These are phyloP conservation scores for Betta splendens DNA, from an alignment of 2,797 vertebrate species.

Conservation along the genomic window DNA sequence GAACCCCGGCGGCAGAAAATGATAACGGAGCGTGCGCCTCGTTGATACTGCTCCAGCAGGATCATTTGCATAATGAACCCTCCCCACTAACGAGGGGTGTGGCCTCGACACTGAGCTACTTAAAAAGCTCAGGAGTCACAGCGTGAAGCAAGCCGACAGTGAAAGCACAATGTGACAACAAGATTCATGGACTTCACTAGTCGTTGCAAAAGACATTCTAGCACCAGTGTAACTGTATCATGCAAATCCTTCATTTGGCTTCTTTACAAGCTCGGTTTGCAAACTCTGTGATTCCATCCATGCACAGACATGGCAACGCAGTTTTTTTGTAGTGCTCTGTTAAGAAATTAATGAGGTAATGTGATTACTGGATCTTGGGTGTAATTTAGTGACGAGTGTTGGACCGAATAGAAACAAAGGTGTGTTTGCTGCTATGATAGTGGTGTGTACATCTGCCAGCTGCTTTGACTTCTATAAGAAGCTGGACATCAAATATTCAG, in stretches of 20 bases:
- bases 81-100: slow-evolving; percentile 81
- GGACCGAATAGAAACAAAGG: no score
- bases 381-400: slow-evolving; percentile 26
- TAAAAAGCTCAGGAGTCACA: slow-evolving; percentile 71
- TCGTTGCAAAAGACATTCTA: slow-evolving; percentile 51
- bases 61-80: slow-evolving; percentile 93
- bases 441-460: slow-evolving; percentile 41
- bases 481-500: slow-evolving; percentile 63
- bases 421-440: no score
- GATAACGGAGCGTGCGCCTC: slow-evolving; percentile 93
- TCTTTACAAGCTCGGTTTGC: slow-evolving; percentile 26
- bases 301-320: slow-evolving; percentile 52
- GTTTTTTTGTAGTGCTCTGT: slow-evolving; percentile 36
- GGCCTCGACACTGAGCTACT: slow-evolving; percentile 73
- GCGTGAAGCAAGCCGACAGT: slow-evolving; percentile 57
- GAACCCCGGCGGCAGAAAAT: slow-evolving; percentile 90
- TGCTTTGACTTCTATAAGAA: slow-evolving; percentile 53
- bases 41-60: slow-evolving; percentile 90
- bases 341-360: slow-evolving; percentile 47
- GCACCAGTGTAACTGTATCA: slow-evolving; percentile 46
- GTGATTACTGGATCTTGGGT: slow-evolving; percentile 27
- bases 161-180: slow-evolving; percentile 59
- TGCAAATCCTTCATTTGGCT: slow-evolving; percentile 47
- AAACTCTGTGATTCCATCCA: slow-evolving; percentile 27
- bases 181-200: slow-evolving; percentile 63